phyloP scores from a whole-genome alignment of 2,888 invertebrate species.

The Bruchidius siliquastri region DNA sequence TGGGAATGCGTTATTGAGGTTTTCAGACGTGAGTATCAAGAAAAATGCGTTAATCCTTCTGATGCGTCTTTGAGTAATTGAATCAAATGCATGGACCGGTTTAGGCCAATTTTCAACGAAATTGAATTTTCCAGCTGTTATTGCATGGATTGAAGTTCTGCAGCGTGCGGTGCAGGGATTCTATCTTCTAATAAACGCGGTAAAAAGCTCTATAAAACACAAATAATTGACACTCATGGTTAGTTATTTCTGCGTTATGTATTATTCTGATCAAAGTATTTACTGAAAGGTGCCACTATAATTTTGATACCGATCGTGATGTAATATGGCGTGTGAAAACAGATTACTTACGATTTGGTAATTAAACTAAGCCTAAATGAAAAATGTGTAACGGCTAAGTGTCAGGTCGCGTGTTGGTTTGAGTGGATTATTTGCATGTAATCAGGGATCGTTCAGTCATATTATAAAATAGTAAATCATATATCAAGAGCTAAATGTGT shows the following conservation, averaged over 20 bases:
- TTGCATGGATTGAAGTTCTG: no score
- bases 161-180: no score
- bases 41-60: no score
- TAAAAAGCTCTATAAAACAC: no score
- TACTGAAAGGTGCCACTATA: neutral
- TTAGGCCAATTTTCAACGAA: no score
- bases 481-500: neutral
- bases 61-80: no score
- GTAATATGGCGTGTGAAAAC: neutral
- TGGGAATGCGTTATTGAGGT: neutral
- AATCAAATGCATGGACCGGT: no score
- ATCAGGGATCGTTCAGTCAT: neutral
- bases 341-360: neutral
- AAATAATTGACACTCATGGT: no score
- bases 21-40: neutral
- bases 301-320: neutral
- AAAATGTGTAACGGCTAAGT: neutral
- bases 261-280: neutral
- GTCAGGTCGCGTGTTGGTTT: neutral
- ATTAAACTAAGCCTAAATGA: neutral
- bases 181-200: no score
- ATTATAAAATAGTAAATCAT: neutral
- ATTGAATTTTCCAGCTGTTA: no score
- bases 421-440: neutral
- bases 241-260: neutral